phyloP scores from a whole-genome alignment of 1,140 invertebrate genomes.

The Caenorhabditis latens region DNA sequence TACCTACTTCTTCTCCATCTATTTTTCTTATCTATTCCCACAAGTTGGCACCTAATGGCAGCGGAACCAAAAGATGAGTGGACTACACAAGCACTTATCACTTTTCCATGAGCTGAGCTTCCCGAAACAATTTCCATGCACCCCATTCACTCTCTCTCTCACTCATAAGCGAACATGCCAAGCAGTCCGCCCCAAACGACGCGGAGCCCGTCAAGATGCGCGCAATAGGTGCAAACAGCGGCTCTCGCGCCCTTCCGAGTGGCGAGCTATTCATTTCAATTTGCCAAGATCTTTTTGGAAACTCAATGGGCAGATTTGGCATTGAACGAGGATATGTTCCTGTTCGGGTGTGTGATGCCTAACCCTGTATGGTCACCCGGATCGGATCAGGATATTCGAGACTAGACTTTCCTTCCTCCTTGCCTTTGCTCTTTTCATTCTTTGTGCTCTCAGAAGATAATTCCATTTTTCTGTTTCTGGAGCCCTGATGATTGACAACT shows the following conservation, averaged over 20 bases:
- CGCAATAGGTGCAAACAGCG: slow-evolving; percentile 51
- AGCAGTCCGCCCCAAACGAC: slow-evolving; percentile 1
- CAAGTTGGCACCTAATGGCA: background rate
- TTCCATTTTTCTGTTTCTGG: background rate
- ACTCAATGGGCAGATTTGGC: slow-evolving; percentile 48
- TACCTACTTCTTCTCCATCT: background rate
- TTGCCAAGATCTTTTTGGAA: slow-evolving; percentile 33
- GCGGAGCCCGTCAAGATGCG: slow-evolving; percentile 52
- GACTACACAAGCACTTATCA: slow-evolving; percentile 52
- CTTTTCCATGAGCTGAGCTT: slow-evolving; percentile 12
- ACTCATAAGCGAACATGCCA: slow-evolving; percentile 24
- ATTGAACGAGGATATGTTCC: background rate
- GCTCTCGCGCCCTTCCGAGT: slow-evolving; percentile 31
- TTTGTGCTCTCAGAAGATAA: background rate
- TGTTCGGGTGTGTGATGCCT: slow-evolving; percentile 24
- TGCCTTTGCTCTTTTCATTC: slow-evolving; percentile 6
- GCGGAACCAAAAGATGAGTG: slow-evolving; percentile 42
- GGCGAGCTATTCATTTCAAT: slow-evolving; percentile 44
- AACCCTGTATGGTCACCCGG: background rate
- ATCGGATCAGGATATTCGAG: slow-evolving; percentile 23
- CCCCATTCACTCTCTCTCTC: background rate
- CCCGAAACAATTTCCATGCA: slow-evolving; percentile 5
- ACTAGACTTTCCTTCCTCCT: background rate
- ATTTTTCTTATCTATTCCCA: background rate
- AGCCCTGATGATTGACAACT: background rate